Base-by-base conservation (phyloP, 2,113 vertebrate genomes). In the Oceanodroma tethys region DNA sequence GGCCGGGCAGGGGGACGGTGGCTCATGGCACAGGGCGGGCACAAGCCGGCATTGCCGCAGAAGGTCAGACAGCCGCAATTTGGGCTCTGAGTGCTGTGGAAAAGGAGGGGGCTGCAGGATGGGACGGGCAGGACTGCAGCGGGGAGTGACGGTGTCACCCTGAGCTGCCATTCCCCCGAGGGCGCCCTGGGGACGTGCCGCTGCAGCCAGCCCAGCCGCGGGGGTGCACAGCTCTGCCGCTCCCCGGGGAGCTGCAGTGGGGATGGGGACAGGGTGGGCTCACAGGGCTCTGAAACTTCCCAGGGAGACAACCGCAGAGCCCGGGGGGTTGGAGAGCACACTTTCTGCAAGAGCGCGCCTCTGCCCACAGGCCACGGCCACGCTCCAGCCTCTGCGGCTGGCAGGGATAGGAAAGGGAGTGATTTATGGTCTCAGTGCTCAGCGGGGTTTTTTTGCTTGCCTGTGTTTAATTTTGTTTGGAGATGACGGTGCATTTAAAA, bases 1-100 rank as follows among this genome's bases (percentile, higher is more conserved):
- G 47, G 36, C 36, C 3, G 30, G 52, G 21, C 38, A 36, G 3
- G 14, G 58, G 29, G 11, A 7, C 0, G 4, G 32, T 10, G 56
- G 45, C 27, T 48, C 2, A 2, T 0, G 8, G 55, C 23, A 11
- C 0, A 4, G 34, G 65, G 40, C 0, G 1, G 36, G 4, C 40
- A 29, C n/a, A 70, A 76, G 13, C 45, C 10, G 2, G 16, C 11
- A 5, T 12, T 5, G 8, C 34, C 3, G 0, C 2, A 20, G 48
- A 21, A 65, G 25, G 76, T 30, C 27, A 34, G 48, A 34, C 0
- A 1, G 62, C 27, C 2, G 0, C 3, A 11, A 9, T 32, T 55
- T 36, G 72, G 32, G 10, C 18, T 47, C 17, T 16, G 6, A 25
- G 42, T 43, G 34, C 45, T 53, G 47, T 26, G 36, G 50, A 74